These are phyloP conservation scores for Camelus bactrianus DNA, from an alignment of 2,113 vertebrate genomes.

Conservation along the genomic window DNA sequence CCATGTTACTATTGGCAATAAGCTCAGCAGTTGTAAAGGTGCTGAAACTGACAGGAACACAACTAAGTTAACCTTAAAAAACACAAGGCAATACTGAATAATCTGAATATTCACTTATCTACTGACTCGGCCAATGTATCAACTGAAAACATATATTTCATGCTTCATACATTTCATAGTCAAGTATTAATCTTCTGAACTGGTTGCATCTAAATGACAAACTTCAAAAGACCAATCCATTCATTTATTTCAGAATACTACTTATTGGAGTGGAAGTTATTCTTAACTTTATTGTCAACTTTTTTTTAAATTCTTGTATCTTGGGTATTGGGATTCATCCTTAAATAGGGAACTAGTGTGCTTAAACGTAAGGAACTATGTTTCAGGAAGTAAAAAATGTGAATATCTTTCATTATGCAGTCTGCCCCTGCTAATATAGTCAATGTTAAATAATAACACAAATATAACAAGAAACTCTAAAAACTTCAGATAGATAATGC, in stretches of 20 bases:
- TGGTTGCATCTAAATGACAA: not conserved
- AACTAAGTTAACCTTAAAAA: not conserved
- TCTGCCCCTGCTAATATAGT: not conserved
- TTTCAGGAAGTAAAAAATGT: not conserved
- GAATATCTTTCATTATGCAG: not conserved
- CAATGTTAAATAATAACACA: not conserved
- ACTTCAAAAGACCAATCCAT: not conserved
- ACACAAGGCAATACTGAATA: not conserved
- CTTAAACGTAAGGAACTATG: not conserved
- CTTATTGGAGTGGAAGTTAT: not conserved
- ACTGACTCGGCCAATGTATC: not conserved
- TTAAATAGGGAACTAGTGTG: not conserved
- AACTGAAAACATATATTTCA: not conserved
- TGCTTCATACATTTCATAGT: not conserved
- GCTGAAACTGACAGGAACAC: not conserved
- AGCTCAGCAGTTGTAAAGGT: not conserved
- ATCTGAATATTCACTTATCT: not conserved
- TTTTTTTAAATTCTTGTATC: not conserved
- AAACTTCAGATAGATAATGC: not conserved
- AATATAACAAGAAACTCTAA: not conserved
- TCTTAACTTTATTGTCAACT: not conserved
- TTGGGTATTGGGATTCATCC: not conserved
- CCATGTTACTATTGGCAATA: not conserved
- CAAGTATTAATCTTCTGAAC: not conserved
- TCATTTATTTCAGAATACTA: not conserved